Evolutionary conservation across 2,888 invertebrate genomes (phyloP).

Genomic region (Aelia acuminata): DNA sequence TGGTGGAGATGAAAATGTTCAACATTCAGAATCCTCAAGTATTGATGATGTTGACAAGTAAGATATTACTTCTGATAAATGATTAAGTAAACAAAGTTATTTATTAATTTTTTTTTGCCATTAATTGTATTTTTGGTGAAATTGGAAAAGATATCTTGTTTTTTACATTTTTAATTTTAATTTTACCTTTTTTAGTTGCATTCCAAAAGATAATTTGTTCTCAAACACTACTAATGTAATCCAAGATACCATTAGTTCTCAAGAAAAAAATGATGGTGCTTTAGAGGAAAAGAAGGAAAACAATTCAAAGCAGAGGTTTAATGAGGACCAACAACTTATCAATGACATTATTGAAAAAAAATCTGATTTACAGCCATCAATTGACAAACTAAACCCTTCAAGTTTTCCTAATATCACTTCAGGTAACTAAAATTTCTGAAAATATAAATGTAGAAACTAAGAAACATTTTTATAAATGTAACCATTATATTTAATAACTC

Average conservation of each 20-base stretch:
- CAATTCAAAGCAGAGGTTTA: background rate
- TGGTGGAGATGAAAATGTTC: slow-evolving; percentile 60
- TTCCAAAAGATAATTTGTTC: background rate
- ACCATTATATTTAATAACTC: background rate
- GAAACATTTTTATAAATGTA: background rate
- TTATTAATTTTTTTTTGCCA: no score
- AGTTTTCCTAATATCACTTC: background rate
- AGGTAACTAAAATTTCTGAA: background rate
- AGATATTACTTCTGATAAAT: no score
- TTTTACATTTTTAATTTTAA: background rate
- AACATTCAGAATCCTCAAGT: slow-evolving; percentile 41
- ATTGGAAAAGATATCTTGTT: background rate
- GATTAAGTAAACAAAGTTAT: no score
- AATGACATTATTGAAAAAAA: background rate
- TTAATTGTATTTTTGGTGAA: no score
- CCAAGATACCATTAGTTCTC: background rate
- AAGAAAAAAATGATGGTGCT: background rate
- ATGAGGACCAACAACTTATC: background rate
- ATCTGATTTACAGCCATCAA: background rate
- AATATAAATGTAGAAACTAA: no score
- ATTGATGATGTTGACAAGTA: slow-evolving; percentile 45
- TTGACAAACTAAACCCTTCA: background rate
- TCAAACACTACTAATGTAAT: background rate
- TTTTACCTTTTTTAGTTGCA: background rate
- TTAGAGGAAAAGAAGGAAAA: background rate